phyloP scores from a whole-genome alignment of 2,113 vertebrate species.

The Cyprinodon variegatus region DNA sequence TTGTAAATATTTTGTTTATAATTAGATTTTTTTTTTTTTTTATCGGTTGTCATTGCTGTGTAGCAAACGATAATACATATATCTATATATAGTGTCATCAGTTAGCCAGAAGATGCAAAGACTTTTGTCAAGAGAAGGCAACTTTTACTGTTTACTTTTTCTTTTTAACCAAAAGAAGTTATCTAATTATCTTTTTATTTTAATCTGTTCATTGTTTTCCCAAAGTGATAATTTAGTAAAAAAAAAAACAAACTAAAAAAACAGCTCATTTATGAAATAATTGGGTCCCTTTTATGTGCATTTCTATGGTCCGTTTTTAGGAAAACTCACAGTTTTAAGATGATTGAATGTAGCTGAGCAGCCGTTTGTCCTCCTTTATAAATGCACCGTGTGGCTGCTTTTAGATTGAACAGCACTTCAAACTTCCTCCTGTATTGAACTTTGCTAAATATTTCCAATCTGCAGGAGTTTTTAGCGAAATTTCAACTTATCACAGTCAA shows the following conservation, averaged over 20 bases:
- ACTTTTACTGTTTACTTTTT: slow-evolving; percentile 30
- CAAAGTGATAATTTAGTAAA: slow-evolving; percentile 24
- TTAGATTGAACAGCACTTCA: slow-evolving; percentile 23
- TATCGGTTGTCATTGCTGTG: slow-evolving; percentile 67
- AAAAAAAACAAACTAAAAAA: not conserved
- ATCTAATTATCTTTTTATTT: slow-evolving; percentile 53
- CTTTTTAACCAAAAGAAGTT: slow-evolving; percentile 75
- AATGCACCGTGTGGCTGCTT: slow-evolving; percentile 18
- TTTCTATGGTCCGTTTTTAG: slow-evolving; percentile 44
- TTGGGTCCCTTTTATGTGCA: slow-evolving; percentile 9
- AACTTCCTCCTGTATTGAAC: slow-evolving; percentile 22
- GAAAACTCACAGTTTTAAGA: slow-evolving; percentile 45
- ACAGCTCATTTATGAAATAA: slow-evolving; percentile 20
- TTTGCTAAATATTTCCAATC: slow-evolving; percentile 35
- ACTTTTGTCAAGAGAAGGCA: slow-evolving; percentile 59
- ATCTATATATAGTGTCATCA: slow-evolving; percentile 42
- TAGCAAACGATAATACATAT: slow-evolving; percentile 66
- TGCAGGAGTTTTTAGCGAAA: slow-evolving; percentile 6
- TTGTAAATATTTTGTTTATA: slow-evolving; percentile 82
- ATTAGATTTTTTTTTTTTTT: slow-evolving; percentile 59
- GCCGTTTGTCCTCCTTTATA: slow-evolving; percentile 16
- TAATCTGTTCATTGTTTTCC: slow-evolving; percentile 26
- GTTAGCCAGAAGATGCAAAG: slow-evolving; percentile 60
- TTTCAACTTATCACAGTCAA: not conserved
- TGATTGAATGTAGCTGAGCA: slow-evolving; percentile 68